These are phyloP conservation scores for Noctuana brunneofusca DNA, from an alignment of 2,888 invertebrate species.

Conservation along the genomic window DNA sequence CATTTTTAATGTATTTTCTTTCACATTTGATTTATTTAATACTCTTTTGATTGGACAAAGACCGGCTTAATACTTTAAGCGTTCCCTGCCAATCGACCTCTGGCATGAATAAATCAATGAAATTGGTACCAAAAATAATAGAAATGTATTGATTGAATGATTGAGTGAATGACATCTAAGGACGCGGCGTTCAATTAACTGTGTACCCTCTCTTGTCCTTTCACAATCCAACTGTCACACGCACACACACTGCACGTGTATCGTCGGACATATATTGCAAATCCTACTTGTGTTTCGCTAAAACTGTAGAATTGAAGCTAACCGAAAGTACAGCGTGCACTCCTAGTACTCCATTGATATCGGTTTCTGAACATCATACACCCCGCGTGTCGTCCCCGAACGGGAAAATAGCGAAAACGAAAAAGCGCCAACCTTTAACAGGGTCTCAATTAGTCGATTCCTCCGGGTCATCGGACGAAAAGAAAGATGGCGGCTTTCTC, in stretches of 20 bases:
- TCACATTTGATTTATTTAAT: no score
- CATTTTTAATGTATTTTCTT: no score
- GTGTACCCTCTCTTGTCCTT: not conserved
- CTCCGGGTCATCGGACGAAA: slow-evolving; percentile 49
- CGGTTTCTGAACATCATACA: slow-evolving; percentile 48
- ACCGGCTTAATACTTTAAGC: no score
- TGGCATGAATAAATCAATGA: no score
- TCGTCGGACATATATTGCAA: no score
- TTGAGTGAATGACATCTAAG: no score
- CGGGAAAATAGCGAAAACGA: slow-evolving; percentile 2
- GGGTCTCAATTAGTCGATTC: slow-evolving; percentile 63
- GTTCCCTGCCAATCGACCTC: no score
- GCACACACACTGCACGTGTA: not conserved
- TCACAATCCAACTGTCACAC: not conserved
- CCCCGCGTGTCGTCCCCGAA: slow-evolving; percentile 26
- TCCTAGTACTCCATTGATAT: not conserved
- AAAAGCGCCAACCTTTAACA: slow-evolving; percentile 43
- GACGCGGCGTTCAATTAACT: not conserved
- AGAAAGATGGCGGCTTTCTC: slow-evolving; percentile 45
- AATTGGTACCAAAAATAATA: no score
- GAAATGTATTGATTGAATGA: no score
- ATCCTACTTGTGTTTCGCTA: no score
- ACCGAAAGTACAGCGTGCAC: slow-evolving; percentile 44
- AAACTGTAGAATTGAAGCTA: slow-evolving; percentile 38
- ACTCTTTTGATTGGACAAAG: no score